Base-by-base conservation (phyloP, 35 echinoderm and acorn worm species). In the Patiria miniata region DNA sequence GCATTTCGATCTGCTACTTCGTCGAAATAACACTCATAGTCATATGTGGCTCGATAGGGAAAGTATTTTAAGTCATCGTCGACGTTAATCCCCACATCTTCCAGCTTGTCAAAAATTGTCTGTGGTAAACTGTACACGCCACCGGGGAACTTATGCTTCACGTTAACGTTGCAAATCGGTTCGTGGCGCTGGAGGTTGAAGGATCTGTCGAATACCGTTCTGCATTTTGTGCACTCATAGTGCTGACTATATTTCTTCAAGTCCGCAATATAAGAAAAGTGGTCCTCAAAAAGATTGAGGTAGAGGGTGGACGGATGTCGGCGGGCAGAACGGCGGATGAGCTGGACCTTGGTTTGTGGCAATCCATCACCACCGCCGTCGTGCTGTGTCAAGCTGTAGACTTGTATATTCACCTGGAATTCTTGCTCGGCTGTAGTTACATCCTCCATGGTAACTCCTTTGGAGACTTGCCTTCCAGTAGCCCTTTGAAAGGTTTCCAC, bases 241-340 rank as follows among this genome's bases (percentile, higher is more conserved):
- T 32, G 47, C 37, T 85, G 73, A 53, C 87, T 79, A 51, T 93
- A 93, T 1, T 14, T 29, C 28, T 85, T 55, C 28, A 93, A 60
- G 51, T 93, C 73, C 8, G 21, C 50, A 58, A 93, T 93, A 81
- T 84, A 93, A 2, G 80, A 85, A 36, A 93, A 93, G 59, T 93
- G 91, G 1, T 58, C 34, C 36, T 52, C 61, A 37, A 36, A 85
- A 18, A 93, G 8, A 44, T 89, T 93, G 5, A 93, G 40, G 55
- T 89, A 83, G 68, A 93, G 10, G 1, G 92, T 89, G 14, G 58
- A 42, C 19, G 65, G 47, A 80, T 85, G 89, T 7, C 50, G 58
- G 28, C 32, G 69, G 22, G 82, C 2, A 1, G 87, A 78, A 18
- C 92, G 81, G 2, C 77, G 51, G 17, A 86, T 54, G 17, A 93